Evolutionary conservation across 2,113 vertebrate species (phyloP).

Genomic region (Hypanus sabinus): DNA sequence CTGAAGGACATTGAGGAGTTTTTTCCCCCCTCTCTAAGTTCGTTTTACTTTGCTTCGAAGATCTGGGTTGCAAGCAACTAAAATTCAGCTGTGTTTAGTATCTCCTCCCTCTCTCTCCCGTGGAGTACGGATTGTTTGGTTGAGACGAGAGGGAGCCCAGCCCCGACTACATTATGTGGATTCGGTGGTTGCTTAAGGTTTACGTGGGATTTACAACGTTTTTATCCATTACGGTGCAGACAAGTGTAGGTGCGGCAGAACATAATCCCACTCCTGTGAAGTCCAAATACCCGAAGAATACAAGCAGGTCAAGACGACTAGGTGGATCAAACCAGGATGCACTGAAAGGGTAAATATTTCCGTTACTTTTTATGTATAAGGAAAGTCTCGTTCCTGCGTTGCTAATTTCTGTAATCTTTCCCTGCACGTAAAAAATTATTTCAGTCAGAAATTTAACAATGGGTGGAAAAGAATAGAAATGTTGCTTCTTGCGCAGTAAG

Average conservation of each 20-base stretch:
- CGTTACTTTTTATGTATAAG: not conserved
- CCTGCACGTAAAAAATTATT: not conserved
- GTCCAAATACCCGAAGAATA: slow-evolving; percentile 65
- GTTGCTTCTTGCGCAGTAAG: not conserved
- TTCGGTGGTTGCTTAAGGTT: slow-evolving; percentile 65
- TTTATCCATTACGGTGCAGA: slow-evolving; percentile 58
- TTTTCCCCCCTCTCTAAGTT: not conserved
- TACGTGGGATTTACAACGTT: slow-evolving; percentile 66
- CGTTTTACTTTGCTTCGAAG: not conserved
- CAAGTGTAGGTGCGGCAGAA: slow-evolving; percentile 47
- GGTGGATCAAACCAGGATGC: slow-evolving; percentile 64
- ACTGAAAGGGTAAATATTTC: slow-evolving; percentile 76
- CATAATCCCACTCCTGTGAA: slow-evolving; percentile 54
- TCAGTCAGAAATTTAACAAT: not conserved
- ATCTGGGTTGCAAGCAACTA: not conserved
- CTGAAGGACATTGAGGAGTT: not conserved
- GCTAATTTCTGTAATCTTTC: not conserved
- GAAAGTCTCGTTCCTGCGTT: not conserved
- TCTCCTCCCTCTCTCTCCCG: not conserved
- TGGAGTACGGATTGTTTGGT: not conserved
- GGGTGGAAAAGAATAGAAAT: not conserved
- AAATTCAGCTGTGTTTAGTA: not conserved
- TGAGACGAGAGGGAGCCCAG: slow-evolving; percentile 6
- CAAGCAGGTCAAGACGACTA: slow-evolving; percentile 76
- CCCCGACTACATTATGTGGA: slow-evolving; percentile 53